Percentiles rank a stretch among this genome's conserved stretches.
Evolutionary conservation across 2,113 vertebrate genomes (phyloP).

Genomic region (Barbus barbus): DNA sequence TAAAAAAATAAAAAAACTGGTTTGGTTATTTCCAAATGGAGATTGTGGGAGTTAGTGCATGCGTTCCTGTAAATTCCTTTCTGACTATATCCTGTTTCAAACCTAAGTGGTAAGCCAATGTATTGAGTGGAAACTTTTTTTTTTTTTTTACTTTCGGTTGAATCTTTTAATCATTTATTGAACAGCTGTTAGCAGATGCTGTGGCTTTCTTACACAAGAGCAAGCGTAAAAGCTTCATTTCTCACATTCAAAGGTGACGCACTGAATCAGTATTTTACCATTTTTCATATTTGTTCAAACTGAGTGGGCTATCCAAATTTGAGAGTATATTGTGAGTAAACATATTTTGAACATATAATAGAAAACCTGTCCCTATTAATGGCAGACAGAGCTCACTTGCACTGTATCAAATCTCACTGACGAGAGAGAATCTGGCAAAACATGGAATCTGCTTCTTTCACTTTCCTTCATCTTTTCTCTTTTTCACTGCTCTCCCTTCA

Average conservation of each 20-base stretch:
- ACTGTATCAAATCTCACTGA: conserved; percentile 20
- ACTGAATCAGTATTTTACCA: not conserved
- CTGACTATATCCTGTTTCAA: conserved; percentile 45
- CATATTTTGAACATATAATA: not conserved
- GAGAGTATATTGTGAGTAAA: not conserved
- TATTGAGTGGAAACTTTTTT: conserved; percentile 53
- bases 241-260: not conserved
- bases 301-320: not conserved
- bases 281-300: not conserved
- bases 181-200: conserved; percentile 49
- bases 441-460: not conserved
- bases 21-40: conserved; percentile 17
- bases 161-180: conserved; percentile 52
- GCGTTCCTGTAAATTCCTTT: conserved; percentile 24
- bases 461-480: conserved; percentile 18
- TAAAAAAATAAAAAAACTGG: not conserved
- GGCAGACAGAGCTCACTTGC: conserved; percentile 21
- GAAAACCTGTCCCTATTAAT: conserved; percentile 20
- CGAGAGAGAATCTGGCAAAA: not conserved
- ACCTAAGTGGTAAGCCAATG: conserved; percentile 58
- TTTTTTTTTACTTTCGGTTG: conserved; percentile 38
- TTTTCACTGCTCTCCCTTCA: conserved; percentile 25
- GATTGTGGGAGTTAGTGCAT: conserved; percentile 6
- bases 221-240: conserved; percentile 27
- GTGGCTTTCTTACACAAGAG: conserved; percentile 46